A percentile compares a stretch with the other conserved stretches of the same genome.
phyloP scores from a whole-genome alignment of 1,140 invertebrate genomes.

The Papilio glaucus region DNA sequence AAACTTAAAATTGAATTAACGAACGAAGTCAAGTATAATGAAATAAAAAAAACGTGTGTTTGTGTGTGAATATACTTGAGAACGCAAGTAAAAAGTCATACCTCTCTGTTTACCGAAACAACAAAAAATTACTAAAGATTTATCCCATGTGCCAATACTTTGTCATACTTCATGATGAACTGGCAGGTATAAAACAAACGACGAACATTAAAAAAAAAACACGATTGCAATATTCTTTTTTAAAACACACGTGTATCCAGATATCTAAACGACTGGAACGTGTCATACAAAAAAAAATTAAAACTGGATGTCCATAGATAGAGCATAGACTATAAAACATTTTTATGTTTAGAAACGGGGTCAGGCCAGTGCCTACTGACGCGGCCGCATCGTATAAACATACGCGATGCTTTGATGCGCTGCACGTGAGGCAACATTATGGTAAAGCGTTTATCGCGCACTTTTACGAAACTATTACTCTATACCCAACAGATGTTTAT shows the following conservation, averaged over 20 bases:
- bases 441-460: constrained; percentile 39
- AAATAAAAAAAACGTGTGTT: too few species aligned
- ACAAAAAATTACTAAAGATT: too few species aligned
- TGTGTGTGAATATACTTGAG: too few species aligned
- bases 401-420: constrained; percentile 45
- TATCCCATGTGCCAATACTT: too few species aligned
- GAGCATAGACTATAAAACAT: constrained; percentile 33
- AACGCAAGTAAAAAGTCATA: too few species aligned
- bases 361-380: constrained; percentile 32
- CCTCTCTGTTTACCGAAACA: too few species aligned
- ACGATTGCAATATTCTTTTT: constrained; percentile 18
- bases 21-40: too few species aligned
- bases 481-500: neutral
- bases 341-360: constrained; percentile 36
- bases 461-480: constrained; percentile 4
- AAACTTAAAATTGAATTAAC: too few species aligned
- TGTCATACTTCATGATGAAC: constrained; percentile 1
- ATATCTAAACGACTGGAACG: constrained; percentile 20
- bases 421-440: constrained; percentile 46
- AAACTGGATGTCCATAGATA: constrained; percentile 27
- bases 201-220: constrained; percentile 1
- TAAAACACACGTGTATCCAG: constrained; percentile 14
- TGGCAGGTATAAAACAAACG: constrained; percentile 15
- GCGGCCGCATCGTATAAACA: constrained; percentile 41
- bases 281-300: constrained; percentile 16